phyloP scores from a whole-genome alignment of 1,140 invertebrate species.

The Metopolophium dirhodum region DNA sequence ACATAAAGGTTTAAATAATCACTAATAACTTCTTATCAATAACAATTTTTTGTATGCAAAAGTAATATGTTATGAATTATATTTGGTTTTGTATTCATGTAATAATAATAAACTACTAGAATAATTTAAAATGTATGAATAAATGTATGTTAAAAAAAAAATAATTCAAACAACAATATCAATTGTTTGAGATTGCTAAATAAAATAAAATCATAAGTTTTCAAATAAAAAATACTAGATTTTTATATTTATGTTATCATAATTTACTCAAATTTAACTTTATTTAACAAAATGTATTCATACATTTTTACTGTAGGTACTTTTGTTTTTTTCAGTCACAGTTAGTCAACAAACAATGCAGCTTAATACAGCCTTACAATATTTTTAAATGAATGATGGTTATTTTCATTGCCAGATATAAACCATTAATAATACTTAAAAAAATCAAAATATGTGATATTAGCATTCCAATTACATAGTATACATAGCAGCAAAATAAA shows the following conservation, averaged over 20 bases:
- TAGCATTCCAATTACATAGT: neutral
- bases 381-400: neutral
- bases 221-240: neutral
- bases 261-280: neutral
- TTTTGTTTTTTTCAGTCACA: neutral
- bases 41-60: neutral
- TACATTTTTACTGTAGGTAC: neutral
- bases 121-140: constrained; percentile 9
- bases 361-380: neutral
- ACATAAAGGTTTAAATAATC: neutral
- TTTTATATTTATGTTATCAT: neutral
- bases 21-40: neutral
- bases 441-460: neutral
- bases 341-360: neutral
- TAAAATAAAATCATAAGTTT: neutral
- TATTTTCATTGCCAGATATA: neutral
- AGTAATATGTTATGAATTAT: neutral
- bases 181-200: neutral
- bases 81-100: neutral
- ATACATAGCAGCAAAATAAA: neutral
- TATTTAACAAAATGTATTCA: neutral
- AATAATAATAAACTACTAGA: neutral
- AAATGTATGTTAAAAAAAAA: neutral
- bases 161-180: neutral
- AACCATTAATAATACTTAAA: neutral